phyloP scores from a whole-genome alignment of 1,140 invertebrate species.

The Cydia amplana region DNA sequence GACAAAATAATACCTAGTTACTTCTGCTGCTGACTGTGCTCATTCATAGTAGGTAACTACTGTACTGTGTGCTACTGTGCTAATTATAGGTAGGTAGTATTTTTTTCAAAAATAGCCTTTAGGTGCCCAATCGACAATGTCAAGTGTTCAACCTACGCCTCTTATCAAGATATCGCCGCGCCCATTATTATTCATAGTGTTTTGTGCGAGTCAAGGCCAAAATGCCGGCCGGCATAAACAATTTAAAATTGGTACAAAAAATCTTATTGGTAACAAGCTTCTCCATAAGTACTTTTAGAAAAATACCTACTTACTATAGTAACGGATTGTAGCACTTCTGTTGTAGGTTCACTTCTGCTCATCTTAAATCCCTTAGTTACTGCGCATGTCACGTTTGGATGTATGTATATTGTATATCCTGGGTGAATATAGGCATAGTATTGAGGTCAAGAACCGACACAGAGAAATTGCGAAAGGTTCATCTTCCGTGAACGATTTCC shows the following conservation, averaged over 20 bases:
- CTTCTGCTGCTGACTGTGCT: not conserved
- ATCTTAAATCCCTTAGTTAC: slow-evolving; percentile 36
- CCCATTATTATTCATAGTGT: not conserved
- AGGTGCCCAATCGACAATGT: slow-evolving; percentile 3
- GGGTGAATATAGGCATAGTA: slow-evolving; percentile 24
- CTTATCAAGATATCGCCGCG: slow-evolving; percentile 11
- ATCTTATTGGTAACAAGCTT: not conserved
- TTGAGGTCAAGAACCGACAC: slow-evolving; percentile 50
- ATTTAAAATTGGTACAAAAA: slow-evolving; percentile 26
- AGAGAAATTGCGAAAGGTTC: not conserved
- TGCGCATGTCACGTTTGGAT: slow-evolving; percentile 65
- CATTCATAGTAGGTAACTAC: no score
- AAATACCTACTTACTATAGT: not conserved
- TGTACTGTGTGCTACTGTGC: no score
- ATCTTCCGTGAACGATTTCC: not conserved
- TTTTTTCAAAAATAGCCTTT: not conserved
- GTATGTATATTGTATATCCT: slow-evolving; percentile 30
- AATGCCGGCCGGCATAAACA: slow-evolving; percentile 22
- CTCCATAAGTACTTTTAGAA: not conserved
- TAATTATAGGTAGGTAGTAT: no score
- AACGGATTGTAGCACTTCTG: not conserved
- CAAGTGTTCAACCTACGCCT: not conserved
- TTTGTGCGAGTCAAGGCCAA: slow-evolving; percentile 16
- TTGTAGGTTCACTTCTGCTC: not conserved
- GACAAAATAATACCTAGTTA: no score